These are phyloP conservation scores for Drosophila subobscura DNA, from an alignment of 1,140 invertebrate genomes.

Conservation along the genomic window DNA sequence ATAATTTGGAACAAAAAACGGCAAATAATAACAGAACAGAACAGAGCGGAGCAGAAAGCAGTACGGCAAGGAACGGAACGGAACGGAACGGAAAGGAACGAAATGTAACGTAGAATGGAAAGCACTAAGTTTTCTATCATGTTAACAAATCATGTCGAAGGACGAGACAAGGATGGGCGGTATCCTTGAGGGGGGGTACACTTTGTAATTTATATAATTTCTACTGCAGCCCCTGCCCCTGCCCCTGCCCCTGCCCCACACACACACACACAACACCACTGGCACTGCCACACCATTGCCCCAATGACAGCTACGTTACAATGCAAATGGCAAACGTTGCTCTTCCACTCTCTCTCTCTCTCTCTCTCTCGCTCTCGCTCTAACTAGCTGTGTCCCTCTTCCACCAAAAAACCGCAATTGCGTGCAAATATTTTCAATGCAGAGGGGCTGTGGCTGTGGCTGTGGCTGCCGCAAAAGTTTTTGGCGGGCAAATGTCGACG, in stretches of 20 bases:
- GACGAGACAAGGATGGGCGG: conserved; percentile 30
- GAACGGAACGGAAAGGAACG: too few species aligned
- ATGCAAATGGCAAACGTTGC: conserved; percentile 70
- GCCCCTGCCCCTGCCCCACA: conserved; percentile 8
- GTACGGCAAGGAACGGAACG: conserved; percentile 26
- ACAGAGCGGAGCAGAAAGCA: background rate
- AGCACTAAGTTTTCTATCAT: conserved; percentile 73
- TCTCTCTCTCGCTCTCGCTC: background rate
- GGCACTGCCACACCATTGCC: conserved; percentile 1
- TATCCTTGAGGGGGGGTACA: background rate
- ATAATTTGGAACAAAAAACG: conserved; percentile 37
- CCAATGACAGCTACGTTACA: conserved; percentile 70
- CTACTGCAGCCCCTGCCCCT: conserved; percentile 51
- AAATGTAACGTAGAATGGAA: conserved; percentile 4
- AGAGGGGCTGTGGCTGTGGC: conserved; percentile 18
- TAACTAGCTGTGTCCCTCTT: conserved; percentile 32
- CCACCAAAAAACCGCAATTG: conserved; percentile 75
- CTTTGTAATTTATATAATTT: conserved; percentile 82
- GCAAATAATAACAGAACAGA: conserved; percentile 29
- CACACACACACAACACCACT: too few species aligned
- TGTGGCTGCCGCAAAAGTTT: conserved; percentile 41
- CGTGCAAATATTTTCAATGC: conserved; percentile 82
- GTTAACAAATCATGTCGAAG: conserved; percentile 80
- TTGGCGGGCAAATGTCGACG: conserved; percentile 54
- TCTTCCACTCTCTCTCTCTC: too few species aligned